Evolutionary conservation across 2,797 vertebrate species (phyloP), one percentile per base, ranked within the genome.

Genomic region (Ctenopoma kingsleyae): DNA sequence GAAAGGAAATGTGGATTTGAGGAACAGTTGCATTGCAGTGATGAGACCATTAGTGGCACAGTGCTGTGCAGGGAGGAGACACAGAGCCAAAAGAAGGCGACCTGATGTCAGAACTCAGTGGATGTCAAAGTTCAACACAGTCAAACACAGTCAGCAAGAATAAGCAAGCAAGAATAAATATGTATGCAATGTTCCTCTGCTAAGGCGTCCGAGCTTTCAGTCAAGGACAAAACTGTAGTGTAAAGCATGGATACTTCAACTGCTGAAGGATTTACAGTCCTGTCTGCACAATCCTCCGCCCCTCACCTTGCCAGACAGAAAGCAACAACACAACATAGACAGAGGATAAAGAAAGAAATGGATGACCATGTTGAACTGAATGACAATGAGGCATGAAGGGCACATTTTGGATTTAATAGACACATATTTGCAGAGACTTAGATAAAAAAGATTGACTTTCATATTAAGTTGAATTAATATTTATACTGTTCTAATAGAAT

Each of bases 31-130:
- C 44, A 55, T 38, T 65, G 67, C 67, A 63, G 59, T 61, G 79
- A 75, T 51, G 84, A 82, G 72, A 74, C 78, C 68, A 89, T 92
- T 85, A 79, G 78, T 3, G 25, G 53, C 46, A 52, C 40, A 13
- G 58, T 20, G 61, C 56, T 65, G 66, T 3, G 16, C 46, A 62
- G 38, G 15, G 27, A 43, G 32, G 48, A 73, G 65, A 64, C 43
- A 38, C 40, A 4, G 71, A 80, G 70, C 61, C 67, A 48, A 62
- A 63, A 59, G 43, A 56, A 75, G 76, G 57, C 38, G 51, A 78
- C 71, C 71, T 77, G 51, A 32, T 61, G 64, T 68, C 63, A 61
- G 63, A 67, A 57, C 65, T 65, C 52, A 6, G 40, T 50, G 58
- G 71, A 82, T 62, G 74, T 80, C 67, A 83, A 72, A 68, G 78